Evolutionary conservation across 2,113 vertebrate species (phyloP), one percentile per base, ranked within the genome.

Genomic region (Megalops atlanticus): DNA sequence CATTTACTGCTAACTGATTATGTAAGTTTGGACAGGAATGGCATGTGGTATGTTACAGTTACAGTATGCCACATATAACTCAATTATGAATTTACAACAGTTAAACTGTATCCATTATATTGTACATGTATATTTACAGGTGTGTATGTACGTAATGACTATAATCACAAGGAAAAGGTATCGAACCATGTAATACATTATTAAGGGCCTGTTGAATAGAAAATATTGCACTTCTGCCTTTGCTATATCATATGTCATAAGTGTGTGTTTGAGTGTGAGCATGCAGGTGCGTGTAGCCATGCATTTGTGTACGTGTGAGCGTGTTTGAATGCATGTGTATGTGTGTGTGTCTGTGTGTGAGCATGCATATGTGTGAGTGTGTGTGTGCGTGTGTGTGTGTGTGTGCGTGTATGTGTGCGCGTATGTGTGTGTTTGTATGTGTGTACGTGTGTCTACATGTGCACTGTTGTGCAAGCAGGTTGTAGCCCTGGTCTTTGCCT

Each of bases 191-290:
- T 68, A 38, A 71, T 72, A 49, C 40, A 49, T 36, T 41, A 64
- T 72, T 79, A 49, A 80, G 41, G 68, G 41, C 43, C 33, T 35
- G 3, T 49, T 79, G 39, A 79, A 70, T 24, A 79, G n/a, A 70
- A 47, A 70, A 79, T 75, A 40, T 14, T 33, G 12, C 45, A 77
- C n/a, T 41, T 33, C n/a, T 41, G 39, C 24, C 38, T 58, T 64
- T 24, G 58, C 58, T n/a, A 64, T 64, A 64, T 8, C 58, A 45
- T 64, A 10, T 64, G n/a, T 64, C 24, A 27, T 64, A 6, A 27
- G n/a, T 64, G 24, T 31, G 10, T 10, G 4, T 64, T 27, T 64
- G 21, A 6, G 21, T n/a, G 52, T n/a, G n/a, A n/a, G n/a, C n/a
- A n/a, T n/a, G n/a, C n/a, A n/a, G n/a, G n/a, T n/a, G n/a, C n/a